Percentiles rank a stretch among this genome's conserved stretches.
These are phyloP conservation scores for Centroberyx gerrardi DNA, from an alignment of 2,797 vertebrate species.

Conservation along the genomic window DNA sequence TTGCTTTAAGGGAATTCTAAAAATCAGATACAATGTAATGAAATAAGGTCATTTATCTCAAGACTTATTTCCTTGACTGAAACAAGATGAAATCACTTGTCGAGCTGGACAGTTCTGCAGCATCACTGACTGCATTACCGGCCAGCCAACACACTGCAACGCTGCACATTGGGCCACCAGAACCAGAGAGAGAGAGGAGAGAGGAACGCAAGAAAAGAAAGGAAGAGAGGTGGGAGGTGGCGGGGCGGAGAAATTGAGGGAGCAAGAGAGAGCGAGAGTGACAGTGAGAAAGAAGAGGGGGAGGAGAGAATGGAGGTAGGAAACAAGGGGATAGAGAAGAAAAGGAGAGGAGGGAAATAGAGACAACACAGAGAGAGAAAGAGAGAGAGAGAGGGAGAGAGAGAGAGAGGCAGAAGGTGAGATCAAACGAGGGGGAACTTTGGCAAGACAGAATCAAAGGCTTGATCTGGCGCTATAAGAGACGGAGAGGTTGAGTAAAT, in stretches of 20 bases:
- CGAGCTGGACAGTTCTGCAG: too few species aligned
- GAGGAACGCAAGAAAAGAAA: not conserved
- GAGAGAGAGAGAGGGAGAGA: not conserved
- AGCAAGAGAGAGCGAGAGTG: not conserved
- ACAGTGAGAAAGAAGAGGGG: conserved; percentile 5
- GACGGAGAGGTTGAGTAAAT: conserved; percentile 29
- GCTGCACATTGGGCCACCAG: not conserved
- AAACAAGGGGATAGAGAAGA: not conserved
- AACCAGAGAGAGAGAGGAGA: too few species aligned
- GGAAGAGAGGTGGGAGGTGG: not conserved
- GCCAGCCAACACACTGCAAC: too few species aligned
- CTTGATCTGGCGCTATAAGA: conserved; percentile 26
- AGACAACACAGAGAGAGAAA: not conserved
- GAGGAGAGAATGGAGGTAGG: not conserved
- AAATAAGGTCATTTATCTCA: too few species aligned
- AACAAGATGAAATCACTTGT: too few species aligned
- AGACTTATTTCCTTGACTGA: too few species aligned
- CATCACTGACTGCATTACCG: too few species aligned
- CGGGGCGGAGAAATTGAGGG: not conserved
- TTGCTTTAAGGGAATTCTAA: too few species aligned
- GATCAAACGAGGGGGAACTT: conserved; percentile 57
- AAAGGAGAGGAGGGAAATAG: not conserved
- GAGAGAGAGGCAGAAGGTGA: conserved; percentile 5
- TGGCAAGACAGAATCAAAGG: conserved; percentile 37
- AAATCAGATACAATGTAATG: too few species aligned